Conservation (phyloP, 2,113 vertebrate species). For the Solenodon paradoxus region DNA sequence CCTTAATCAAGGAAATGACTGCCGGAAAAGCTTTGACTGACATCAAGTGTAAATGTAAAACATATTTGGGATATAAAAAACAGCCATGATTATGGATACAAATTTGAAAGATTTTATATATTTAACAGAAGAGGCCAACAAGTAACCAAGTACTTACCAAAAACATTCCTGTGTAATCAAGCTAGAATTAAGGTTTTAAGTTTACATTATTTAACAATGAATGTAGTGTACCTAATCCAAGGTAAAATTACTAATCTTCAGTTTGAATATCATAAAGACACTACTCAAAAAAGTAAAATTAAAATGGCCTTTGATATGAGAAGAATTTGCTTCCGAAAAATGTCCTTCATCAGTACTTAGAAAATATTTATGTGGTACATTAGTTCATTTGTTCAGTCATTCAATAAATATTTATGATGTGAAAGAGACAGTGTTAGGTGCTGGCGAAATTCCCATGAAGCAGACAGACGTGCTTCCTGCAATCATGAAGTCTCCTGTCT, state of each 20-base stretch:
- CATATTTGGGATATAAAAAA: slow-evolving; percentile 56
- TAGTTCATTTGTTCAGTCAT: not conserved
- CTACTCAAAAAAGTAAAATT: not conserved
- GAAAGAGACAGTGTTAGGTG: not conserved
- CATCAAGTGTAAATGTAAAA: slow-evolving; percentile 81
- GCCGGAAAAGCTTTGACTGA: slow-evolving; percentile 38
- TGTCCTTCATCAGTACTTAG: not conserved
- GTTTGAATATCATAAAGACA: not conserved
- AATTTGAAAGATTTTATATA: slow-evolving; percentile 17
- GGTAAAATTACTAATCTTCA: not conserved
- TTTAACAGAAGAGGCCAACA: not conserved
- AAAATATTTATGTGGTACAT: not conserved
- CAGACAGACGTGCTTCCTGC: not conserved
- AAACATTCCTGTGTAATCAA: slow-evolving; percentile 9
- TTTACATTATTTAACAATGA: slow-evolving; percentile 37
- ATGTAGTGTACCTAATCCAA: not conserved
- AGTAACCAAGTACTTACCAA: not conserved
- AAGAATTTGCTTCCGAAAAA: slow-evolving; percentile 2
- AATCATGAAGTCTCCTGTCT: not conserved
- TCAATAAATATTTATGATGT: slow-evolving; percentile 18
- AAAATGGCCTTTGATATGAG: slow-evolving; percentile 14
- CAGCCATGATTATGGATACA: not conserved
- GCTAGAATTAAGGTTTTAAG: slow-evolving; percentile 23
- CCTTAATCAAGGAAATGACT: slow-evolving; percentile 58
- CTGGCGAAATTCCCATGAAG: not conserved